These are phyloP conservation scores for Eubasilissa splendida DNA, from an alignment of 2,888 invertebrate genomes.

Conservation along the genomic window DNA sequence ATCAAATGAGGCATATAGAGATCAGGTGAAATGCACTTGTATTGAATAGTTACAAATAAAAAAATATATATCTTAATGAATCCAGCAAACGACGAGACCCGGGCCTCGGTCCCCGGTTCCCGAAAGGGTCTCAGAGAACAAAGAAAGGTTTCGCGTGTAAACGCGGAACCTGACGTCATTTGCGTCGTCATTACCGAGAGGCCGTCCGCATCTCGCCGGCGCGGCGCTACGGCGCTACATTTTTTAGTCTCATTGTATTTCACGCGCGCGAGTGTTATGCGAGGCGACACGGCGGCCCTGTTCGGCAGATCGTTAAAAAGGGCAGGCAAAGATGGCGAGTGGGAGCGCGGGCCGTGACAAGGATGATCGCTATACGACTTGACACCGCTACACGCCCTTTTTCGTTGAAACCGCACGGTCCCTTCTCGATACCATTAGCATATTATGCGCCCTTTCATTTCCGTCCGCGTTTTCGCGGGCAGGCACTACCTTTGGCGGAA, in stretches of 20 bases:
- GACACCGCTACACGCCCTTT: slow-evolving; percentile 52
- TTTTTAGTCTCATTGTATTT: slow-evolving; percentile 46
- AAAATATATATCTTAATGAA: too few relatives aligned
- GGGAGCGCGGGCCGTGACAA: slow-evolving; percentile 45
- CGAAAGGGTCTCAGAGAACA: neutral
- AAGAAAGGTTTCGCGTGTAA: neutral
- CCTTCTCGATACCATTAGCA: slow-evolving; percentile 48
- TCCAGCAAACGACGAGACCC: too few relatives aligned
- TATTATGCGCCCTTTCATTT: slow-evolving; percentile 45
- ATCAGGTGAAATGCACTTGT: too few relatives aligned
- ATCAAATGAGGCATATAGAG: too few relatives aligned
- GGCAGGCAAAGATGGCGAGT: slow-evolving; percentile 49
- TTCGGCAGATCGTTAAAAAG: slow-evolving; percentile 52
- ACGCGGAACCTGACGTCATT: slow-evolving; percentile 6
- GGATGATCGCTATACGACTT: slow-evolving; percentile 51
- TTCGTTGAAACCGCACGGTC: slow-evolving; percentile 49
- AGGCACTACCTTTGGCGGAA: slow-evolving; percentile 22
- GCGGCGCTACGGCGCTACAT: slow-evolving; percentile 19
- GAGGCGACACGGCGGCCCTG: slow-evolving; percentile 55
- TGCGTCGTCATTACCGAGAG: slow-evolving; percentile 37
- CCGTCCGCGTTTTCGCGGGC: slow-evolving; percentile 28
- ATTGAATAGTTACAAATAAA: too few relatives aligned
- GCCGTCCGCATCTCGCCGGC: slow-evolving; percentile 1
- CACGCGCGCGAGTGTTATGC: slow-evolving; percentile 43
- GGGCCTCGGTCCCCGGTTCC: neutral